phyloP scores from a whole-genome alignment of 2,113 vertebrate genomes.

The Coryphaenoides rupestris region DNA sequence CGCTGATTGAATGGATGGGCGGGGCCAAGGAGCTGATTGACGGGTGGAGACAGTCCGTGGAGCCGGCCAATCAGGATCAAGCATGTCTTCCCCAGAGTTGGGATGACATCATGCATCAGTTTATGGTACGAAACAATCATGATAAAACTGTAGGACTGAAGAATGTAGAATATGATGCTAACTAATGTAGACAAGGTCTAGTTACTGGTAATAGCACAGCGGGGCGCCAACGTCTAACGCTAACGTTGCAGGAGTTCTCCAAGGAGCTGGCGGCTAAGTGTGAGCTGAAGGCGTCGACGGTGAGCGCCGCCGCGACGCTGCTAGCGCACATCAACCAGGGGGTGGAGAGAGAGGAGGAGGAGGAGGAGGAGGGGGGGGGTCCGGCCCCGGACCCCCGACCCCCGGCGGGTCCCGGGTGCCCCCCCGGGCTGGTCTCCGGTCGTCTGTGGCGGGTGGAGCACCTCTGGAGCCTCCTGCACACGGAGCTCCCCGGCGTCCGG shows the following conservation, averaged over 20 bases:
- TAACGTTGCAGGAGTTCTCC: slow-evolving; percentile 72
- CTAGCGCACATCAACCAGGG: slow-evolving; percentile 76
- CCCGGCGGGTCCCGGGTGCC: slow-evolving; percentile 10
- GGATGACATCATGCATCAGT: too few species aligned
- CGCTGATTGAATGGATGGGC: slow-evolving; percentile 77
- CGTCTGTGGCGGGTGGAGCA: slow-evolving; percentile 76
- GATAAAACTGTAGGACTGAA: too few species aligned
- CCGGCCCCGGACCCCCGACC: too few species aligned
- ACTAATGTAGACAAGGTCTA: too few species aligned
- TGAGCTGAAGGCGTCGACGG: slow-evolving; percentile 74
- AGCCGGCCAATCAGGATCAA: slow-evolving; percentile 63
- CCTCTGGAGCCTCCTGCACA: slow-evolving; percentile 77
- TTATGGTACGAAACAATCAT: too few species aligned
- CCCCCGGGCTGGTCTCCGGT: slow-evolving; percentile 50
- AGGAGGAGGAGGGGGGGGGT: too few species aligned
- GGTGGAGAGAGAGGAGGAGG: slow-evolving; percentile 13
- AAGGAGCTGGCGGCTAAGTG: slow-evolving; percentile 79
- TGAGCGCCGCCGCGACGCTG: slow-evolving; percentile 75
- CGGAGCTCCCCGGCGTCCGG: slow-evolving; percentile 72
- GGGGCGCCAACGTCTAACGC: not conserved
- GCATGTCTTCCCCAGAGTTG: slow-evolving; percentile 56
- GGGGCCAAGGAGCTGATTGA: slow-evolving; percentile 72
- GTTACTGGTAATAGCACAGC: too few species aligned
- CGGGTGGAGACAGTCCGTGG: slow-evolving; percentile 71
- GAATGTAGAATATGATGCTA: too few species aligned